These are phyloP conservation scores for Chirona hameri DNA, from an alignment of 2,888 invertebrate species.

Conservation along the genomic window DNA sequence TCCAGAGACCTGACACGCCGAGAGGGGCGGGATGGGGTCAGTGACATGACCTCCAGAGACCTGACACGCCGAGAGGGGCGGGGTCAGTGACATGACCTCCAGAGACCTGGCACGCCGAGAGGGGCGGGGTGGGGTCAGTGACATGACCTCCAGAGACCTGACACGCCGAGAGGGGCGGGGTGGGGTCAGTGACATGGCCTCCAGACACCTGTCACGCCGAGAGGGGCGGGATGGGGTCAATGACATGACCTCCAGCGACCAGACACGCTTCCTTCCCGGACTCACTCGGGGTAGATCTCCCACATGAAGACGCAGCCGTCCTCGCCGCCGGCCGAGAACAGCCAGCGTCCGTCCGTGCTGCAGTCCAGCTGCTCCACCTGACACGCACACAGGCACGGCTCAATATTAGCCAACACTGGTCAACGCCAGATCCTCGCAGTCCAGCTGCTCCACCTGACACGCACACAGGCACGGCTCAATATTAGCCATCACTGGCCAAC, in stretches of 20 bases:
- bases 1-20: not conserved
- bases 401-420: not conserved
- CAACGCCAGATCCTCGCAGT: not conserved
- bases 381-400: not conserved
- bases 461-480: not conserved
- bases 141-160: conserved; percentile 41
- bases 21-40: not conserved
- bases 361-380: conserved; percentile 6
- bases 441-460: not conserved
- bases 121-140: conserved; percentile 36
- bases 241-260: too few relatives aligned
- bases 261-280: too few relatives aligned
- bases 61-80: not conserved
- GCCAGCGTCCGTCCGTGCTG: conserved; percentile 50
- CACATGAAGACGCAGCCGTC: conserved; percentile 58
- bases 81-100: conserved; percentile 43
- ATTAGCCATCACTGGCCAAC: not conserved
- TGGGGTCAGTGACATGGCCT: conserved; percentile 43
- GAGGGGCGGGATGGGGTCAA: not conserved
- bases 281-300: too few relatives aligned
- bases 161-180: not conserved
- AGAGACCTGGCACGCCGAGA: not conserved
- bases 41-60: conserved; percentile 43
- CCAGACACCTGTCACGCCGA: too few relatives aligned
- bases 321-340: conserved; percentile 56